phyloP scores from a whole-genome alignment of 2,888 invertebrate species.

The Acronicta psi region DNA sequence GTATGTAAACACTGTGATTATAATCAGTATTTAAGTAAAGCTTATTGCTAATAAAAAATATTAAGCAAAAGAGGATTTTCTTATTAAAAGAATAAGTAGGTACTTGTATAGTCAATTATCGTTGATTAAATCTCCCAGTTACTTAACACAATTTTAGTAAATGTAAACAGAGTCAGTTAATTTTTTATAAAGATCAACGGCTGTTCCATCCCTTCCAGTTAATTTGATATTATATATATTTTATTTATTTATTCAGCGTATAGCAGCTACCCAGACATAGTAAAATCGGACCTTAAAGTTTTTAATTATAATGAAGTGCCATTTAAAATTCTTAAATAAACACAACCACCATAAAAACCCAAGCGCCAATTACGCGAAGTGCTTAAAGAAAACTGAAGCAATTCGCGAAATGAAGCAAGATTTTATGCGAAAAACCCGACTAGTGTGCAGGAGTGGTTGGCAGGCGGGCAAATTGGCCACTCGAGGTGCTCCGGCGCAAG shows the following conservation, averaged over 20 bases:
- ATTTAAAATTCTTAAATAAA: neutral
- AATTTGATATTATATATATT: no score
- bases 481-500: slow-evolving; percentile 40
- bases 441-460: slow-evolving; percentile 20
- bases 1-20: slow-evolving; percentile 13
- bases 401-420: slow-evolving; percentile 33
- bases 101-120: neutral
- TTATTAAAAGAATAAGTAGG: slow-evolving; percentile 1
- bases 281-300: no score
- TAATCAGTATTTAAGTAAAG: slow-evolving; percentile 10
- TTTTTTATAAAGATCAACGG: no score
- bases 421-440: slow-evolving; percentile 28
- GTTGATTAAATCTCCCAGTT: neutral
- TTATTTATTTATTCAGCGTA: no score
- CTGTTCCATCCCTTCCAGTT: no score
- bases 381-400: slow-evolving; percentile 10
- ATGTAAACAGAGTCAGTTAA: neutral
- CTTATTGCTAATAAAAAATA: slow-evolving; percentile 23
- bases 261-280: no score
- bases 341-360: neutral
- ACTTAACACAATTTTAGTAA: slow-evolving; percentile 1
- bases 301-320: neutral
- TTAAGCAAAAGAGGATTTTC: neutral
- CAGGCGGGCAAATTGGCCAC: slow-evolving; percentile 57
- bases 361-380: slow-evolving; percentile 7